Base-by-base conservation (phyloP, 2,113 vertebrate species). In the Chaenocephalus aceratus region DNA sequence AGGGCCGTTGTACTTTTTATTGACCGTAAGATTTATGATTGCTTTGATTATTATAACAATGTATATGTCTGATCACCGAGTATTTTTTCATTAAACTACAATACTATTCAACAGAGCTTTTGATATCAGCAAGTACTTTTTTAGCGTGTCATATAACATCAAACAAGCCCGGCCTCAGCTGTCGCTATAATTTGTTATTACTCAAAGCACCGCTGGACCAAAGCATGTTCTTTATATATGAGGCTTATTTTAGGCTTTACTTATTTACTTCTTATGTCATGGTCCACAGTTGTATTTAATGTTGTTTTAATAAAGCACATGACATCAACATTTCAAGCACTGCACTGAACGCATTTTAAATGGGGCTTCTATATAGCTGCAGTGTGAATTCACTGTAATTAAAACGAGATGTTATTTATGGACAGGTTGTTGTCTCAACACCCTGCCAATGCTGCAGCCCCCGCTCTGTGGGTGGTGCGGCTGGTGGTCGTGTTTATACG, bases 401-500 rank as follows among this genome's bases (percentile, higher is more conserved):
- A 86, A 91, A 86, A 89, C 74, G 59, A 90, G 63, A 83, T 87
- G 83, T 89, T 90, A 90, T 93, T 92, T 91, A 80, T 85, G 83
- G 81, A 75, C 69, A 82, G 79, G 79, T 91, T 92, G 83, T 90
- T 88, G 87, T 90, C 69, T 82, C 79, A n/a, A 69, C 9, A 65
- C 18, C 9, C 79, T 91, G 86, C 84, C 86, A 90, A 59, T 72
- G 64, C 90, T 84, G 79, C 90, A 91, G 76, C 91, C 92, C 89
- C 90, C 85, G 59, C 90, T 88, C 77, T 79, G 90, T 92, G 82
- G 90, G 88, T 46, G 88, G 73, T 78, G 69, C 48, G 16, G 85
- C 85, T 88, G 85, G 21, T 82, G 83, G 64, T 87, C 84, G 63
- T 82, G 86, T 83, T 85, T 41, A 79, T 67, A 78, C 86, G 59